A percentile compares a stretch with the other conserved stretches of the same genome.
Conservation (phyloP, 1,140 invertebrate species). For the Drosophila leontia region DNA sequence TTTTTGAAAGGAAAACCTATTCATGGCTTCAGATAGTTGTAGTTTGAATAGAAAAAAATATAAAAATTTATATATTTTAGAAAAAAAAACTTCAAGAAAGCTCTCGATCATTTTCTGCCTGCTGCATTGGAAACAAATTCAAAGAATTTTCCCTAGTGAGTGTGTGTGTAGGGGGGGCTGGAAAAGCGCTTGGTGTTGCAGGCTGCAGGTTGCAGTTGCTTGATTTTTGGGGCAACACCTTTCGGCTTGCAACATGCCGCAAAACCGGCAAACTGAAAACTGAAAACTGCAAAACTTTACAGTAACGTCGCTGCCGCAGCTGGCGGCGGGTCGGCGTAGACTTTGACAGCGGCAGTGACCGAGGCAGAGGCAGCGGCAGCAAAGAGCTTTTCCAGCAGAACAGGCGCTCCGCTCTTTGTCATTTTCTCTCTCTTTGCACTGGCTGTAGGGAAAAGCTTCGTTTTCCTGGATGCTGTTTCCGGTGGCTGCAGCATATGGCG, state of each 20-base stretch:
- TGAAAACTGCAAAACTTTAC: conserved; percentile 57
- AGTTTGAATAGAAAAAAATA: no score
- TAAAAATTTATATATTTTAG: no score
- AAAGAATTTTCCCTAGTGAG: background rate
- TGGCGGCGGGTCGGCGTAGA: background rate
- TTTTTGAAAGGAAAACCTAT: no score
- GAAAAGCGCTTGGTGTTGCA: background rate
- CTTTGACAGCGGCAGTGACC: conserved; percentile 3
- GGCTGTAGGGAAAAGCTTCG: conserved; percentile 17
- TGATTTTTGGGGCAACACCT: conserved; percentile 35
- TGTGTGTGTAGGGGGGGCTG: background rate
- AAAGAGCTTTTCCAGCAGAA: conserved; percentile 18
- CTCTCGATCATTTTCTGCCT: background rate
- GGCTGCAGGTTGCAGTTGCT: conserved; percentile 21
- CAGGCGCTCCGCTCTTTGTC: conserved; percentile 4
- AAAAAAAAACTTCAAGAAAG: no score
- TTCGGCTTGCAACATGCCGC: conserved; percentile 42
- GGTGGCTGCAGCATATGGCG: conserved; percentile 62
- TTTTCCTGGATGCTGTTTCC: conserved; percentile 61
- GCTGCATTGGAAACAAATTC: background rate
- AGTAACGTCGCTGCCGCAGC: conserved; percentile 14
- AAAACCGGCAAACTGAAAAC: conserved; percentile 50
- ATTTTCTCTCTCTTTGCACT: conserved; percentile 2
- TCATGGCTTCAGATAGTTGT: no score
- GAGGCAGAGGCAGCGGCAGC: background rate